Conservation (phyloP, 1,140 invertebrate genomes). For the Bombus vancouverensis region DNA sequence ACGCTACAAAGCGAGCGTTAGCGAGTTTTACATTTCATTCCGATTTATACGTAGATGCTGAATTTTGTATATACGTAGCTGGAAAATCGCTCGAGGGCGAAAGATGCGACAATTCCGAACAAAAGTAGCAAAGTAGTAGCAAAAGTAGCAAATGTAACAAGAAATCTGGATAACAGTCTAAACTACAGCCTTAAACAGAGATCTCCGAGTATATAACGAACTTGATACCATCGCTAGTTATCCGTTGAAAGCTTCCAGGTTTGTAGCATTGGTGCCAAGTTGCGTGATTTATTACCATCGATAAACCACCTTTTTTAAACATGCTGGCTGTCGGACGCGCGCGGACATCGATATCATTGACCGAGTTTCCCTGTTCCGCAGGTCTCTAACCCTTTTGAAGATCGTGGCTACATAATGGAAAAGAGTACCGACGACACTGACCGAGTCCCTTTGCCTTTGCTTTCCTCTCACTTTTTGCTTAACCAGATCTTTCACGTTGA, state of each 20-base stretch:
- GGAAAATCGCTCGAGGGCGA: fast-evolving
- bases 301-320: not conserved
- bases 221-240: too few relatives aligned
- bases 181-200: too few relatives aligned
- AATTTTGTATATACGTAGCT: too few relatives aligned
- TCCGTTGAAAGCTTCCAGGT: not conserved
- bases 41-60: too few relatives aligned
- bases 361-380: conserved; percentile 25
- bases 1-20: fast-evolving
- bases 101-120: too few relatives aligned
- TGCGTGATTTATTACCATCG: not conserved
- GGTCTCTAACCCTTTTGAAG: conserved; percentile 13
- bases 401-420: not conserved
- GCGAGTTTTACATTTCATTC: too few relatives aligned
- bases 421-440: conserved; percentile 4
- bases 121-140: too few relatives aligned
- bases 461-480: not conserved
- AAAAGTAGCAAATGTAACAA: too few relatives aligned
- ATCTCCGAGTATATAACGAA: too few relatives aligned
- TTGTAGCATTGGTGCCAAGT: not conserved
- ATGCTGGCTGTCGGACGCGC: not conserved
- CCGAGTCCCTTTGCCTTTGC: not conserved
- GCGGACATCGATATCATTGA: conserved; percentile 38
- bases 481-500: not conserved
- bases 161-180: too few relatives aligned